Conservation (phyloP, 2,888 invertebrate genomes). For the Cosmopolites sordidus region DNA sequence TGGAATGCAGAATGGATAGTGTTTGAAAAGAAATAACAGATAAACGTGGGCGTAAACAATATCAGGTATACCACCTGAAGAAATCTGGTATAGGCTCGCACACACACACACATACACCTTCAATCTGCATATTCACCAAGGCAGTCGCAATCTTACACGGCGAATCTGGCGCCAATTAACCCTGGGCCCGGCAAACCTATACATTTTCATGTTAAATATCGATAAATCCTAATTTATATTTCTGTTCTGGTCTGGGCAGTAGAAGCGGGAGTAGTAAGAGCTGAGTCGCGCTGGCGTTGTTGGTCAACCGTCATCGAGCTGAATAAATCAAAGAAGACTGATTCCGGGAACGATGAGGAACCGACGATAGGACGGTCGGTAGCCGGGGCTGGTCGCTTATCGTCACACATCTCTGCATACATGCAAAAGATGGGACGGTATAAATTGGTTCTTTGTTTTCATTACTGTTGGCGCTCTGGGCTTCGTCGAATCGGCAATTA, state of each 20-base stretch:
- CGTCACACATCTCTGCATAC: constrained; percentile 36
- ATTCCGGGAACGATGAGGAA: constrained; percentile 38
- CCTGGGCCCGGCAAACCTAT: neutral
- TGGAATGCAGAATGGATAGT: too few relatives aligned
- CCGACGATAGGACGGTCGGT: constrained; percentile 38
- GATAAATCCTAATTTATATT: constrained; percentile 1
- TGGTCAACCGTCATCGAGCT: constrained; percentile 38
- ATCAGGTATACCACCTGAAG: too few relatives aligned
- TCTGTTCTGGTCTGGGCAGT: neutral
- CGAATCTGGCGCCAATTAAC: neutral
- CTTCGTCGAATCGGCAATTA: constrained; percentile 18
- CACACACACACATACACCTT: too few relatives aligned
- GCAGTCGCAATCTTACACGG: neutral
- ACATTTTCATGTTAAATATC: constrained; percentile 1
- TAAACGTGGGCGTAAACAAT: too few relatives aligned
- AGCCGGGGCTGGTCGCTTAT: constrained; percentile 38
- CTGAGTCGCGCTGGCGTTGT: neutral
- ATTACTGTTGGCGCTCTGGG: constrained; percentile 31
- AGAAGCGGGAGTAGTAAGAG: neutral
- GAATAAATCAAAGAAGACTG: constrained; percentile 40
- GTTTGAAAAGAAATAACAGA: too few relatives aligned
- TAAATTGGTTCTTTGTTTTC: constrained; percentile 45
- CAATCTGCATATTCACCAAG: too few relatives aligned
- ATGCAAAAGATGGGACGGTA: constrained; percentile 42
- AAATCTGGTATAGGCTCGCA: too few relatives aligned